Evolutionary conservation across 2,888 invertebrate genomes (phyloP).

Genomic region (Oegoconia quadripuncta): DNA sequence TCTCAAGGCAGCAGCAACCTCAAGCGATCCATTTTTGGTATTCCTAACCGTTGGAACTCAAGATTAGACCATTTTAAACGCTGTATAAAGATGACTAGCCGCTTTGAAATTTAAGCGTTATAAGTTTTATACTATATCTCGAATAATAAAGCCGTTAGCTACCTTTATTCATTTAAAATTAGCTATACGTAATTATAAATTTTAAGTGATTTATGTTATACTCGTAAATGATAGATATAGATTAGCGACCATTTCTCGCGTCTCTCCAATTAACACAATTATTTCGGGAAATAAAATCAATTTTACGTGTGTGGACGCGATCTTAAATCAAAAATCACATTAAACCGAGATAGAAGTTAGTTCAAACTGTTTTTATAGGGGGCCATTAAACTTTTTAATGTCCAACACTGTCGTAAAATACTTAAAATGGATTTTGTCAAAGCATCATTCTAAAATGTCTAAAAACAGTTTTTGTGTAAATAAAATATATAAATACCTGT

Average conservation of each 20-base stretch:
- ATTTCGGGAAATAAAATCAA: constrained; percentile 8
- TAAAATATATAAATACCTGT: not conserved
- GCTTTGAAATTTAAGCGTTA: too few species aligned
- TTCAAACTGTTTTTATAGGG: constrained; percentile 14
- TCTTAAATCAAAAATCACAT: constrained; percentile 23
- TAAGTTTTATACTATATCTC: too few species aligned
- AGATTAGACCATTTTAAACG: too few species aligned
- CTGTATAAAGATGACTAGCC: too few species aligned
- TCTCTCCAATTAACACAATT: constrained; percentile 8
- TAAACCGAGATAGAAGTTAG: constrained; percentile 12
- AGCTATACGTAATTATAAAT: too few species aligned
- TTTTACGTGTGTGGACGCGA: not conserved
- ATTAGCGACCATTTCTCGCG: constrained; percentile 1
- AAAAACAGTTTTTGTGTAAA: not conserved
- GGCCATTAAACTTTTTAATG: constrained; percentile 30
- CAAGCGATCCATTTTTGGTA: too few species aligned
- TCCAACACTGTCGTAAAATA: constrained; percentile 26
- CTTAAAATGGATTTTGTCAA: constrained; percentile 26
- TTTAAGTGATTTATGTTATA: too few species aligned
- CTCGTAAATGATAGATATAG: not conserved
- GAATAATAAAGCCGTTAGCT: too few species aligned
- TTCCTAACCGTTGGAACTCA: too few species aligned
- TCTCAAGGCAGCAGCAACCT: too few species aligned
- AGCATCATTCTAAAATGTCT: constrained; percentile 21
- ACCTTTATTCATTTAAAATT: too few species aligned